These are phyloP conservation scores for Aphodius sticticus DNA, from an alignment of 2,888 invertebrate genomes.

Conservation along the genomic window DNA sequence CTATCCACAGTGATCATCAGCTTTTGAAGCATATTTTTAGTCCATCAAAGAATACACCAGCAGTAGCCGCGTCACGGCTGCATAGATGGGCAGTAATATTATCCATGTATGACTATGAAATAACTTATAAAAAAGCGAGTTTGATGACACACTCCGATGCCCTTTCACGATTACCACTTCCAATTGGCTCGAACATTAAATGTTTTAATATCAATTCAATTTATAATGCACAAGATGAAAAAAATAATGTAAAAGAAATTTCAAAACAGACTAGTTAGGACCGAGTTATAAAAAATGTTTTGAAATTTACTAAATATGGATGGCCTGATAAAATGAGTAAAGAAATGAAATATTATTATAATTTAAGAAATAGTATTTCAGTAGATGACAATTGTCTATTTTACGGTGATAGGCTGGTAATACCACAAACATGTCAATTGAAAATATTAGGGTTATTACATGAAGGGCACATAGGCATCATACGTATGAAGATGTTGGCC, in stretches of 20 bases:
- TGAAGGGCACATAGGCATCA: not conserved
- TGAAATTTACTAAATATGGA: not conserved
- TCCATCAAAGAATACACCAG: slow-evolving; percentile 37
- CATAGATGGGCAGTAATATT: slow-evolving; percentile 26
- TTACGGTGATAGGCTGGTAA: not conserved
- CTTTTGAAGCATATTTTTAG: slow-evolving; percentile 42
- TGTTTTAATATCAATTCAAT: not conserved
- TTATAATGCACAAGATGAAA: not conserved
- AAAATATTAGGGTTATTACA: not conserved
- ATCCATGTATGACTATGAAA: too few relatives aligned
- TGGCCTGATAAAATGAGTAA: not conserved
- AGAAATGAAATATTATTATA: not conserved
- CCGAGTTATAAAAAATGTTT: not conserved
- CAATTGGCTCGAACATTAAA: not conserved
- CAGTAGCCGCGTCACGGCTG: slow-evolving; percentile 29
- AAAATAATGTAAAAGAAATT: not conserved
- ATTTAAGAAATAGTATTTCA: not conserved
- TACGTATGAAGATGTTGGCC: not conserved
- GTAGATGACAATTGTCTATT: not conserved
- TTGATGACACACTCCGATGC: slow-evolving; percentile 21
- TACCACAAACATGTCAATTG: not conserved
- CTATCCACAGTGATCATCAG: slow-evolving; percentile 42
- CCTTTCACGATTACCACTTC: slow-evolving; percentile 27
- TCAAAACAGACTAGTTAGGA: not conserved
- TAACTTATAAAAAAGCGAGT: slow-evolving; percentile 10